Percentiles rank a stretch among this genome's conserved stretches.
Conservation (phyloP, 2,888 invertebrate genomes). For the Physocephala rufipes region DNA sequence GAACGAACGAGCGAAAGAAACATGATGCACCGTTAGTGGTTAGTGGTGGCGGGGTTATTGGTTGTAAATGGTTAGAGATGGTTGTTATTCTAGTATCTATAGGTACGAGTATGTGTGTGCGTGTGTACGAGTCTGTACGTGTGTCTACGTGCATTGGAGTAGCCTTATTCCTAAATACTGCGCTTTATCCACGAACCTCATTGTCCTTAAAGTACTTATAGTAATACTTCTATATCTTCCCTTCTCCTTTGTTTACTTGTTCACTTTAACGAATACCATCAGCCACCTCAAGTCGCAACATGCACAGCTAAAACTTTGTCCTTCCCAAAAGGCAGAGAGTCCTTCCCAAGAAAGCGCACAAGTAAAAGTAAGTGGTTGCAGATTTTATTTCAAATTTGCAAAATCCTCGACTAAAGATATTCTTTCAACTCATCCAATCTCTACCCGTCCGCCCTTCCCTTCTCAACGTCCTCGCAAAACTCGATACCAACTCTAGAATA, state of each 20-base stretch:
- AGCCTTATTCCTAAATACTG: neutral
- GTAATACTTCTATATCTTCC: neutral
- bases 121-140: too few species aligned
- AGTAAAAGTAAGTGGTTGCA: constrained; percentile 15
- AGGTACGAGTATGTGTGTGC: neutral
- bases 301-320: constrained; percentile 26
- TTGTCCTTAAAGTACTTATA: neutral
- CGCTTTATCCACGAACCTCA: neutral
- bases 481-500: too few species aligned
- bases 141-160: too few species aligned
- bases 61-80: neutral
- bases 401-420: neutral
- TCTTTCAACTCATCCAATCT: too few species aligned
- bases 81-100: too few species aligned
- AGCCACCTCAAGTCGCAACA: too few species aligned
- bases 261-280: neutral
- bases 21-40: neutral
- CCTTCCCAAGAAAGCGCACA: constrained; percentile 12
- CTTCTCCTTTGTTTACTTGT: neutral
- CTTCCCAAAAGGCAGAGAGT: constrained; percentile 14
- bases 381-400: constrained; percentile 4
- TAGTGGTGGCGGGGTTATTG: too few species aligned
- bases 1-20: too few species aligned
- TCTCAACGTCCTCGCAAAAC: too few species aligned
- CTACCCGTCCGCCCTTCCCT: neutral